These are phyloP conservation scores for Diacarnus erythraeanus DNA, from an alignment of 37 sponge, comb jelly and placozoan species.

Conservation along the genomic window DNA sequence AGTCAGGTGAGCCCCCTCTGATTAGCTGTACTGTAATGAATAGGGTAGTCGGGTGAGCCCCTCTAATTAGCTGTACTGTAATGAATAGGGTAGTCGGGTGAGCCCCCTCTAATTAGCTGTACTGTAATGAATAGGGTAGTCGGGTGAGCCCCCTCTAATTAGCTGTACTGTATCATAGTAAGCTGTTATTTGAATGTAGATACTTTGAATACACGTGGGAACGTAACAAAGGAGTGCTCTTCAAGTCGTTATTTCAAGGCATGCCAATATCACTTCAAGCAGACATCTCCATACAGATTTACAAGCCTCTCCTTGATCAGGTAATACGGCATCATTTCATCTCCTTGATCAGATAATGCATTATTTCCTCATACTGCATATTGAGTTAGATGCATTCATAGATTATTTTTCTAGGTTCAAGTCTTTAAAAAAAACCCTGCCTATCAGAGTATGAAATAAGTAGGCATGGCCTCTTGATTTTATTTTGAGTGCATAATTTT, in stretches of 20 bases:
- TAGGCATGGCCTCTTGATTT: too few species aligned
- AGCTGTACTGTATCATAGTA: too few species aligned
- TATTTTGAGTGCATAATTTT: too few species aligned
- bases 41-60: slow-evolving; percentile 59
- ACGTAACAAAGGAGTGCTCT: slow-evolving; percentile 66
- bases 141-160: too few species aligned
- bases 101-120: slow-evolving; percentile 26
- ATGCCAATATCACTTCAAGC: slow-evolving; percentile 74
- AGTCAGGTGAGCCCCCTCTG: slow-evolving; percentile 50
- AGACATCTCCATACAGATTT: slow-evolving; percentile 72
- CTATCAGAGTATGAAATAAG: too few species aligned
- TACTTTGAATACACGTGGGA: slow-evolving; percentile 76
- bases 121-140: slow-evolving; percentile 36
- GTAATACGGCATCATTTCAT: slow-evolving; percentile 8
- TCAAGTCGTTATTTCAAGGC: slow-evolving; percentile 65
- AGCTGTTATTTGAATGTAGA: slow-evolving; percentile 18
- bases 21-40: slow-evolving; percentile 14
- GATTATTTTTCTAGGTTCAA: too few species aligned
- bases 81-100: slow-evolving; percentile 53
- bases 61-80: slow-evolving; percentile 15
- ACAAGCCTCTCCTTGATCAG: slow-evolving; percentile 79
- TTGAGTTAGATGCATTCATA: too few species aligned
- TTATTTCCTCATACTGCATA: too few species aligned
- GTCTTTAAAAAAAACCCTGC: too few species aligned
- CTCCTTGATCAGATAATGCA: too few species aligned